Evolutionary conservation across 2,113 vertebrate species (phyloP), one percentile per base, ranked within the genome.

Genomic region (Synodontis membranacea): DNA sequence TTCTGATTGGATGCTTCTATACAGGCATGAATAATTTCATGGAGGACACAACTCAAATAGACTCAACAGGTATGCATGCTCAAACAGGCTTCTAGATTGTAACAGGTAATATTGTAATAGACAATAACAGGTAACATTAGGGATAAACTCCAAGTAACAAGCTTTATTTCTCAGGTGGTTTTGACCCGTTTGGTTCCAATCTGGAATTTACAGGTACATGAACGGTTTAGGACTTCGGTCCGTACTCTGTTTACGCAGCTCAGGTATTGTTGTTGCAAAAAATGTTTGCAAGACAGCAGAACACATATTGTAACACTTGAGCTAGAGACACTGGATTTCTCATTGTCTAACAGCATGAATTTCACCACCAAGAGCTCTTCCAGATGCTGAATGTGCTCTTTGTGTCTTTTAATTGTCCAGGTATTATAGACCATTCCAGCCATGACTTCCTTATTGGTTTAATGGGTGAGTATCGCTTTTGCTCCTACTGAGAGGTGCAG

Each of bases 371-470:
- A 23, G 37, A 19, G 37, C 12, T 72, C 31, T 17, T 42, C 9
- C 42, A 68, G 7, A 46, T 48, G 14, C 19, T 58, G 12, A 70
- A 48, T 46, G 7, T 15, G 31, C 11, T 39, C 10, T 50, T 10
- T 60, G 80, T 82, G 23, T 76, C 7, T 44, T 8, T 74, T 75
- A 75, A 17, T 19, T 79, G 58, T 79, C 31, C 74, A 95, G 94
- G 91, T 68, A 87, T 85, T 37, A 83, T 86, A 4, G 89, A 92
- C 76, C 80, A 88, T 0, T 90, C 93, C 75, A 91, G 83, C 72
- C 91, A 92, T 6, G 91, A 94, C 89, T 91, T 92, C 83, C 87
- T 92, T 87, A 80, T 92, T n/a, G 84, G 91, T 56, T 82, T 93
- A 31, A 93, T 93, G 88, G 92, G 94, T 94, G 87, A 86, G 89